These are phyloP conservation scores for Hyla sarda DNA, from an alignment of 2,113 vertebrate species.

Conservation along the genomic window DNA sequence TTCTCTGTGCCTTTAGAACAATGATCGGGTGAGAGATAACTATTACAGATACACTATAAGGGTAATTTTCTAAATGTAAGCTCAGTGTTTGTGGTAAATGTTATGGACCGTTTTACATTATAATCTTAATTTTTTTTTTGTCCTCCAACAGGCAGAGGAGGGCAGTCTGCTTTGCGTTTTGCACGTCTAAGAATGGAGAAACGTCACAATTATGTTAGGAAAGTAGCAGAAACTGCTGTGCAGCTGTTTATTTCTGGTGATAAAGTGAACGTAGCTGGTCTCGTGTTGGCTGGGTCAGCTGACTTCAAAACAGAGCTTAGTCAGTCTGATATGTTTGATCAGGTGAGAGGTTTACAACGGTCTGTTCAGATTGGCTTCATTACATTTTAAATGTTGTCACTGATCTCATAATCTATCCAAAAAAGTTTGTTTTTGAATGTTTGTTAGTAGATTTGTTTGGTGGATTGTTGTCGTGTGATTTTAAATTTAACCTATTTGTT, in stretches of 20 bases:
- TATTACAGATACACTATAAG: no score
- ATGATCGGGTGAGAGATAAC: no score
- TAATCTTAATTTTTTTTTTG: neutral
- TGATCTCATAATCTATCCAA: no score
- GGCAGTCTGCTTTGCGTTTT: constrained; percentile 96
- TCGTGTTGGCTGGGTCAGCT: constrained; percentile 95
- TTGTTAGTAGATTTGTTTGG: no score
- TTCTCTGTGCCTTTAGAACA: no score
- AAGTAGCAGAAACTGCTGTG: constrained; percentile 97
- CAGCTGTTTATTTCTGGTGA: constrained; percentile 98
- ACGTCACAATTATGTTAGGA: constrained; percentile 97
- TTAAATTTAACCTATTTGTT: no score
- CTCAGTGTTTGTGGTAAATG: no score
- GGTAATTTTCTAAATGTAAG: no score
- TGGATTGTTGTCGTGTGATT: no score
- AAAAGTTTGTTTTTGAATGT: neutral
- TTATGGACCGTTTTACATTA: no score
- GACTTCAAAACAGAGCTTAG: constrained; percentile 99
- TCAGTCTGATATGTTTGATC: constrained; percentile 99
- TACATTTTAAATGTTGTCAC: neutral
- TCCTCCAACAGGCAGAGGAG: constrained; percentile 87
- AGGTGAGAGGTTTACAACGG: constrained; percentile 77
- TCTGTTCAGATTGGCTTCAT: neutral
- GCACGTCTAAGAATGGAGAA: constrained; percentile 98
- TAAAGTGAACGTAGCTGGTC: constrained; percentile 98